Evolutionary conservation across 2,797 vertebrate genomes (phyloP).

Genomic region (Carcharodon carcharias): DNA sequence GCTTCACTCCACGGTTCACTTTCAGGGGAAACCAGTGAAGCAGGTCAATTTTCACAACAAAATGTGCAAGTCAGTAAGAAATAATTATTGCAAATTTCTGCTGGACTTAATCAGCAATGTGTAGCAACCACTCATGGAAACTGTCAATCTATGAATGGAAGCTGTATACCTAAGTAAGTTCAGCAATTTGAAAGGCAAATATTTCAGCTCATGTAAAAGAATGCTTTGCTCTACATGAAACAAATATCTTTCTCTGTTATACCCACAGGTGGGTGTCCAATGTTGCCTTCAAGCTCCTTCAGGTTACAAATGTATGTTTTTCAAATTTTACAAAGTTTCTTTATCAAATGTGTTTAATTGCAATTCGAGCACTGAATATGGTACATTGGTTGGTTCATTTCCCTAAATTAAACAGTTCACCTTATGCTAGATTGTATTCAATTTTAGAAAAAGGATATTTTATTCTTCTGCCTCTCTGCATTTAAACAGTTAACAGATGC

Average conservation of each 20-base stretch:
- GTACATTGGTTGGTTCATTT: not conserved
- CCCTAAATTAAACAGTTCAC: not conserved
- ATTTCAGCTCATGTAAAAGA: not conserved
- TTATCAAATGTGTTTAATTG: not conserved
- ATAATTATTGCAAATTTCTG: constrained; percentile 5
- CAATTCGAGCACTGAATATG: not conserved
- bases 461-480: not conserved
- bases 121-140: not conserved
- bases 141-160: not conserved
- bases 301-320: not conserved
- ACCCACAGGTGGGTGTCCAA: not conserved
- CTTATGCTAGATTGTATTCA: not conserved
- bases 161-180: not conserved
- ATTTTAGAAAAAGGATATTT: not conserved
- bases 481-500: not conserved
- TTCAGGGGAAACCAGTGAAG: not conserved
- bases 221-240: not conserved
- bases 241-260: not conserved
- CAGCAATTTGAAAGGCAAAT: not conserved
- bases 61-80: not conserved
- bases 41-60: not conserved
- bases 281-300: not conserved
- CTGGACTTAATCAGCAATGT: not conserved
- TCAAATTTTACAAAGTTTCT: not conserved
- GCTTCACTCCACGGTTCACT: not conserved